A percentile compares a stretch with the other conserved stretches of the same genome.
These are phyloP conservation scores for Leptatherina wallacei DNA, from an alignment of 2,797 vertebrate genomes.

Conservation along the genomic window DNA sequence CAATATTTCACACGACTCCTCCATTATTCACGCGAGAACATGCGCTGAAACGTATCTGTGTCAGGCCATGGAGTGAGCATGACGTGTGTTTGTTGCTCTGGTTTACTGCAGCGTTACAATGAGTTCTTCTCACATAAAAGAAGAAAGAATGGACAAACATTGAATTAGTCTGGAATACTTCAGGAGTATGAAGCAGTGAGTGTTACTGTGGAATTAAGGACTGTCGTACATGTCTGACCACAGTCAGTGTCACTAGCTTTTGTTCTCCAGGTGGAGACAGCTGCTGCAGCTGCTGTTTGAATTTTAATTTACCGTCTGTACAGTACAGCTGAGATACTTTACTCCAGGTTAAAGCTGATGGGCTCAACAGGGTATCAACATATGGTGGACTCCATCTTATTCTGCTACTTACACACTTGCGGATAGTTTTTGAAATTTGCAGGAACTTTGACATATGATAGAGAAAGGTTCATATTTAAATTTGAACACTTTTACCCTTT, in stretches of 20 bases:
- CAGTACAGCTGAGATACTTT: conserved; percentile 22
- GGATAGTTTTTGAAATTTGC: background rate
- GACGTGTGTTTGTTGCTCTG: conserved; percentile 32
- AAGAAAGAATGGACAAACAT: background rate
- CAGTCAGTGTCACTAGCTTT: conserved; percentile 26
- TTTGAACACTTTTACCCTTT: too few species aligned
- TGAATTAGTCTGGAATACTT: conserved; percentile 2
- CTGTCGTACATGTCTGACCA: background rate
- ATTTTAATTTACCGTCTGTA: conserved; percentile 53
- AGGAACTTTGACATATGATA: background rate
- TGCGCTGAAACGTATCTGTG: conserved; percentile 77
- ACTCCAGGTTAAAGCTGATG: conserved; percentile 5
- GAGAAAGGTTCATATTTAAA: background rate
- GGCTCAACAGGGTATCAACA: conserved; percentile 37
- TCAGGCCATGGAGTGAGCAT: conserved; percentile 61
- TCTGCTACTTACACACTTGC: conserved; percentile 5
- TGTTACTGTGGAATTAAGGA: background rate
- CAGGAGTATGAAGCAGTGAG: background rate
- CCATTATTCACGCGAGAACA: conserved; percentile 77
- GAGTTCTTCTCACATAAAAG: background rate
- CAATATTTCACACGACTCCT: conserved; percentile 78
- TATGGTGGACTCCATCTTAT: conserved; percentile 8
- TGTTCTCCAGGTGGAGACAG: conserved; percentile 43
- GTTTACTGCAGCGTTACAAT: conserved; percentile 9
- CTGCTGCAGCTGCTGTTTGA: conserved; percentile 44